Evolutionary conservation across 2,113 vertebrate species (phyloP).

Genomic region (Cygnus atratus): DNA sequence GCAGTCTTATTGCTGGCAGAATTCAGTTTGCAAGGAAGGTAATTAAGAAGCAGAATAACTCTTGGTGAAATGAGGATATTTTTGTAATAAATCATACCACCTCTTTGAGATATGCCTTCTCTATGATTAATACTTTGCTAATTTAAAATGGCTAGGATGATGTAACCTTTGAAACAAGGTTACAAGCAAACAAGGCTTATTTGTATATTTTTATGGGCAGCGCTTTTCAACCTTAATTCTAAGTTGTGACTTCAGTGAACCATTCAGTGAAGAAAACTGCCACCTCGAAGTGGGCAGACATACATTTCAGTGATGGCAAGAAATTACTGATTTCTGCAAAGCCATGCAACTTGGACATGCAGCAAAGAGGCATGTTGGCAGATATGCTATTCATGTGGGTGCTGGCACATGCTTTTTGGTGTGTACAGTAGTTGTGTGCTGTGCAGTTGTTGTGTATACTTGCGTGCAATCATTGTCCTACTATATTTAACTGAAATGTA

Average conservation of each 20-base stretch:
- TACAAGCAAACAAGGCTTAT: neutral
- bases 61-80: neutral
- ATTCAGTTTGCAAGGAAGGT: neutral
- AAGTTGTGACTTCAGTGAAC: neutral
- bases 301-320: neutral
- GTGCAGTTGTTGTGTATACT: neutral
- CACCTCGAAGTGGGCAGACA: neutral
- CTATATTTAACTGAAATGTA: conserved; percentile 50
- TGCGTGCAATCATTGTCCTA: neutral
- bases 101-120: neutral
- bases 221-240: neutral
- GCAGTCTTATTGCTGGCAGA: neutral
- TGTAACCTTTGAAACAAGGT: neutral
- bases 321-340: neutral
- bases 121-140: neutral
- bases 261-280: neutral
- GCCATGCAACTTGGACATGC: neutral
- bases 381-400: neutral
- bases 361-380: neutral
- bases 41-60: neutral
- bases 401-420: neutral
- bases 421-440: neutral
- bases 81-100: neutral
- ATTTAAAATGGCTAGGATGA: neutral
- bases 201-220: neutral